A percentile compares a stretch with the other conserved stretches of the same genome.
Conservation (phyloP, 2,113 vertebrate species). For the Lanius ludovicianus region DNA sequence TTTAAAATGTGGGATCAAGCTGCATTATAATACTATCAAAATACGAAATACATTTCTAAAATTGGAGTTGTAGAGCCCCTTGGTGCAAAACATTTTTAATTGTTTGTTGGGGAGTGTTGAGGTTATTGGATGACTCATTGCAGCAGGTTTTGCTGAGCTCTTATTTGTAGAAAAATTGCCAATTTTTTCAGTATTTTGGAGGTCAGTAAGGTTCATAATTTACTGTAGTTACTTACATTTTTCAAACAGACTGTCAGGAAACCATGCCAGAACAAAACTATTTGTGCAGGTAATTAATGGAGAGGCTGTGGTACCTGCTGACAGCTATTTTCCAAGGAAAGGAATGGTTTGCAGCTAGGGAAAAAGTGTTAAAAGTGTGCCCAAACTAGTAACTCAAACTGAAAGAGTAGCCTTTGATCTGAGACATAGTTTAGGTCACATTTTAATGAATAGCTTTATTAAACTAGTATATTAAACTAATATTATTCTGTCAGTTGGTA, state of each 20-base stretch:
- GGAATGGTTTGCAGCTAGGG: slow-evolving; percentile 34
- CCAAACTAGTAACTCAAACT: slow-evolving; percentile 44
- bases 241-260: slow-evolving; percentile 31
- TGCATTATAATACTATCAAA: background rate
- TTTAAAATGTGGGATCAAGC: background rate
- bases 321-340: slow-evolving; percentile 54
- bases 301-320: slow-evolving; percentile 46
- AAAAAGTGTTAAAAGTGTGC: slow-evolving; percentile 41
- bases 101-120: background rate
- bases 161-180: background rate
- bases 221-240: background rate
- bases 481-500: slow-evolving; percentile 59
- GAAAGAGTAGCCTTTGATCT: slow-evolving; percentile 49
- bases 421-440: slow-evolving; percentile 37
- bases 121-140: background rate
- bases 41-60: background rate
- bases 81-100: background rate
- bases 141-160: background rate
- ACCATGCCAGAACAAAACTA: slow-evolving; percentile 30
- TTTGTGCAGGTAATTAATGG: slow-evolving; percentile 34
- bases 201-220: background rate
- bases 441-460: slow-evolving; percentile 61
- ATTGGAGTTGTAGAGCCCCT: background rate
- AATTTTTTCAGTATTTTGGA: background rate
- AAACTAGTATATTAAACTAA: slow-evolving; percentile 62